Evolutionary conservation across 2,113 vertebrate species (phyloP).

Genomic region (Ciconia stormi): DNA sequence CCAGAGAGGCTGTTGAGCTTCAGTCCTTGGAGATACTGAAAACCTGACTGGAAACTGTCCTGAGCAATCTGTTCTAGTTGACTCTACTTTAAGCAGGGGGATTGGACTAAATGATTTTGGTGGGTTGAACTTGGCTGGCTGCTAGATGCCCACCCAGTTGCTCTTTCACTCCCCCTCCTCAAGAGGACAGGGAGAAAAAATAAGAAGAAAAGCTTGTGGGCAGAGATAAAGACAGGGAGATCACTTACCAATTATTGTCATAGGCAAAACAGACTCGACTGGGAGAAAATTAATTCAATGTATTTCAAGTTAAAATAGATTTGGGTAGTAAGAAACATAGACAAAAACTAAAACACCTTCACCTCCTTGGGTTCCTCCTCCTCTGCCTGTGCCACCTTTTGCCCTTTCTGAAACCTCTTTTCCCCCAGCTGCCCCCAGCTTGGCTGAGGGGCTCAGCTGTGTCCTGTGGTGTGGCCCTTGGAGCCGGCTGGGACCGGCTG

Average conservation of each 20-base stretch:
- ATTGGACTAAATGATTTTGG: not conserved
- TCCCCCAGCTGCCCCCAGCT: fast-evolving
- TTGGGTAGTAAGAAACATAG: not conserved
- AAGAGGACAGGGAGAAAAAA: not conserved
- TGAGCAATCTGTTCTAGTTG: not conserved
- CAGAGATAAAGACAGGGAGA: not conserved
- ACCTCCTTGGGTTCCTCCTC: not conserved
- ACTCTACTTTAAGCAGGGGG: not conserved
- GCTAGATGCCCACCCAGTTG: not conserved
- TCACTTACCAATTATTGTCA: not conserved
- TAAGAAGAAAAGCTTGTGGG: not conserved
- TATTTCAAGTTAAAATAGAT: not conserved
- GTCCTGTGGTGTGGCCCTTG: fast-evolving
- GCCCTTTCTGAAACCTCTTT: not conserved
- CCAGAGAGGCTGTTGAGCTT: not conserved
- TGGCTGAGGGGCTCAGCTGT: not conserved
- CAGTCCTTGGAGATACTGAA: not conserved
- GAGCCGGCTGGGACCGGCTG: not conserved
- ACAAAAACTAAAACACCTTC: not conserved
- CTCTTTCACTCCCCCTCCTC: not conserved
- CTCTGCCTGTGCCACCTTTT: fast-evolving
- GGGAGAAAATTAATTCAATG: not conserved
- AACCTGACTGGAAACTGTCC: not conserved
- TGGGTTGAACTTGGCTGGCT: not conserved
- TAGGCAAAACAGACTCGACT: not conserved